Conservation (phyloP, 2,888 invertebrate species). For the Alentia gelatinosa region DNA sequence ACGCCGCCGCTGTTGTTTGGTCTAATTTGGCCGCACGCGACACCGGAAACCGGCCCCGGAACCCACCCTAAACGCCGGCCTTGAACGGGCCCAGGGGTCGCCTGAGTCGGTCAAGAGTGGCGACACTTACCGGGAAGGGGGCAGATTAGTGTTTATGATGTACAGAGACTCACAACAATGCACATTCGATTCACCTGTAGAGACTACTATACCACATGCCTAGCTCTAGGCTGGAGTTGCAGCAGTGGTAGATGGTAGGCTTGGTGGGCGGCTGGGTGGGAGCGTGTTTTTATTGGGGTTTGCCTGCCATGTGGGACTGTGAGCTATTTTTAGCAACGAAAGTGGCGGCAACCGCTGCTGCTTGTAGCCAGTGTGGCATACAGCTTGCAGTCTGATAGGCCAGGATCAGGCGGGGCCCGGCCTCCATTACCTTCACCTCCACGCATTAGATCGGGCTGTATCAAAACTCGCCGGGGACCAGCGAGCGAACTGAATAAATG, state of each 20-base stretch:
- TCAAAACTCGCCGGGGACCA: conserved; percentile 15
- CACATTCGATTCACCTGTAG: too few relatives aligned
- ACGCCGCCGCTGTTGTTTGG: background rate
- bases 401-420: background rate
- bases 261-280: too few relatives aligned
- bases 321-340: background rate
- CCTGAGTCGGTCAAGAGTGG: too few relatives aligned
- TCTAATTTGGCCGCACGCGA: background rate
- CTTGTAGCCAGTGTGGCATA: background rate
- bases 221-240: background rate
- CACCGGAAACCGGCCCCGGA: background rate
- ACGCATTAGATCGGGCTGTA: background rate
- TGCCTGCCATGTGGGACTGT: too few relatives aligned
- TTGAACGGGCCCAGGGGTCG: background rate
- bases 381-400: background rate
- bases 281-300: too few relatives aligned
- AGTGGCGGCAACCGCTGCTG: background rate
- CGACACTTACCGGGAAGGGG: background rate
- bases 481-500: conserved; percentile 1
- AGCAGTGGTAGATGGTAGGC: too few relatives aligned
- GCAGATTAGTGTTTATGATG: background rate
- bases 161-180: background rate
- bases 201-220: too few relatives aligned
- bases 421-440: conserved; percentile 16
- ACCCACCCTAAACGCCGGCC: background rate